Evolutionary conservation across 2,888 invertebrate species (phyloP), one percentile per base, ranked within the genome.

Genomic region (Creontiades dilutus): DNA sequence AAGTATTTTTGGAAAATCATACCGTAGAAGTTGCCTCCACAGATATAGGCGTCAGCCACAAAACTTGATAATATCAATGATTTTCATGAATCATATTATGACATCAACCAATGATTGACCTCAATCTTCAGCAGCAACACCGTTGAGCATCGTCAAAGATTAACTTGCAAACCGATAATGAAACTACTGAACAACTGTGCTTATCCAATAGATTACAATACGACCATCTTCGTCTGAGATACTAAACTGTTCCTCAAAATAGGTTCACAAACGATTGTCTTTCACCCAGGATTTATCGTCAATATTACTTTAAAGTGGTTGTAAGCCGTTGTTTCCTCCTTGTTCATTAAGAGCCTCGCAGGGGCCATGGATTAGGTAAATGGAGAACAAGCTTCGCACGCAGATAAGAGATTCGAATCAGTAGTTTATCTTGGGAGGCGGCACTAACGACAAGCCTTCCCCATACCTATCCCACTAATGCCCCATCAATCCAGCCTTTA

Each of bases 321-420:
- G 86, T 86, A 86, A 86, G 75, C 86, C 48, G 47, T 68, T 46
- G 86, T 86, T 86, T 75, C 55, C 86, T 68, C 47, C 76, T 68
- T 46, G 86, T 86, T 86, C 86, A 86, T 86, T 86, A 68, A 86
- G 86, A 48, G 75, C 86, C 86, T 75, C 75, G 19, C 86, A 52
- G 57, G 86, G n/a, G 48, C 81, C 27, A 80, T 88, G 78, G 88
- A 80, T 78, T 81, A 88, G 78, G 88, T 88, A 88, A 88, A 88
- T 81, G 80, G 88, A 75, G 48, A 86, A 46, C 46, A 75, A 46
- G 23, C 52, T 87, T 75, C 76, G 87, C 61, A 76, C 75, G 48
- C 57, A 80, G 46, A 88, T 37, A 88, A 46, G 61, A 88, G 88
- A 88, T 88, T 57, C 80, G 55, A 78, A 88, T 88, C 78, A 55